Evolutionary conservation across 2,113 vertebrate genomes (phyloP).

Genomic region (Xyliphius kryptos): DNA sequence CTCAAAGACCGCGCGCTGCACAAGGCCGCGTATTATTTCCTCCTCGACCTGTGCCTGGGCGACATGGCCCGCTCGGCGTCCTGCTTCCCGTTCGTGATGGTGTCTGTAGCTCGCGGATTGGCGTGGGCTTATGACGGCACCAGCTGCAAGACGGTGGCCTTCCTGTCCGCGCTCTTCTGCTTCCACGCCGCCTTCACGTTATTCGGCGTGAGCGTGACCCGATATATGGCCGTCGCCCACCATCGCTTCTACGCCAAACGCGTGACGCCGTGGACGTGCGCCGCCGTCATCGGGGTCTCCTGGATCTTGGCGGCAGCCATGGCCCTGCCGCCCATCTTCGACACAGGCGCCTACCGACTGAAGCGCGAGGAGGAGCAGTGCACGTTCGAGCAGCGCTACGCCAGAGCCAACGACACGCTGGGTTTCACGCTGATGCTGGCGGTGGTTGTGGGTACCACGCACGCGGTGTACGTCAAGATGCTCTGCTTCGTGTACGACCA

Average conservation of each 20-base stretch:
- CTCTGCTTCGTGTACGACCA: conserved; percentile 93
- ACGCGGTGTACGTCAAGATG: conserved; percentile 87
- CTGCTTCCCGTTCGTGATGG: conserved; percentile 93
- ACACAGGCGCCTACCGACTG: conserved; percentile 86
- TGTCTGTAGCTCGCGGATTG: conserved; percentile 77
- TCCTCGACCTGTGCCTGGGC: conserved; percentile 88
- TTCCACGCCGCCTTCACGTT: conserved; percentile 94
- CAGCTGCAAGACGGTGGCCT: conserved; percentile 88
- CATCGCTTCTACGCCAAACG: conserved; percentile 93
- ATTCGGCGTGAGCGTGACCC: conserved; percentile 88
- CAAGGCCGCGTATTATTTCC: conserved; percentile 88
- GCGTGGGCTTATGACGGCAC: conserved; percentile 77
- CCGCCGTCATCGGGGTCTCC: conserved; percentile 86
- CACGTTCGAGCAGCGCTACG: conserved; percentile 88
- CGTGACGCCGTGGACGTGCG: conserved; percentile 87
- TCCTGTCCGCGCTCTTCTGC: conserved; percentile 88
- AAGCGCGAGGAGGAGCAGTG: conserved; percentile 90
- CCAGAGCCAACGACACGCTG: conserved; percentile 88
- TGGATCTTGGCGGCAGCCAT: conserved; percentile 93
- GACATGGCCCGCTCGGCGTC: conserved; percentile 86
- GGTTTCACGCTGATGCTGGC: conserved; percentile 92
- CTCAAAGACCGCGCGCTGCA: conserved; percentile 83
- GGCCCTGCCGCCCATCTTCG: conserved; percentile 90
- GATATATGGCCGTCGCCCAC: conserved; percentile 97
- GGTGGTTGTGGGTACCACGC: conserved; percentile 82